Evolutionary conservation across 2,113 vertebrate species (phyloP).

Genomic region (Dicerorhinus sumatrensis): DNA sequence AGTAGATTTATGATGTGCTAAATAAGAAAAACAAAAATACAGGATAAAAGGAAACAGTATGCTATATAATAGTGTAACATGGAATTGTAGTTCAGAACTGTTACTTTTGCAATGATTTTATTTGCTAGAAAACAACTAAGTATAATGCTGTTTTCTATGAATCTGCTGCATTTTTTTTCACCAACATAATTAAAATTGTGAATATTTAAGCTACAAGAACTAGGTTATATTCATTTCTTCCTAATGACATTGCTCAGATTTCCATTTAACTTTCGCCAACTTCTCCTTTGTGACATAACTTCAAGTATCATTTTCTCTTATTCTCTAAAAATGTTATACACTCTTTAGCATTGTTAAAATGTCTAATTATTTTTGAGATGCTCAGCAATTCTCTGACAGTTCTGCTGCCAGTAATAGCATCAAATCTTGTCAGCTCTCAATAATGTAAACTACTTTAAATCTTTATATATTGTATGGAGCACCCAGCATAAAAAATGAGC

Average conservation of each 20-base stretch:
- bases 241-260: not conserved
- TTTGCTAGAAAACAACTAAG: conserved; percentile 18
- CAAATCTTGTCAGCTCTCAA: not conserved
- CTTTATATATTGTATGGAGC: not conserved
- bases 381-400: not conserved
- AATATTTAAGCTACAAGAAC: conserved; percentile 66
- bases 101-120: not conserved
- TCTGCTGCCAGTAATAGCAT: not conserved
- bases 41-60: not conserved
- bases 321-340: not conserved
- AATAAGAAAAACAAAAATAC: not conserved
- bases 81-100: not conserved
- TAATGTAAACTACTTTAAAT: conserved; percentile 19
- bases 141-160: not conserved
- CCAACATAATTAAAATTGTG: conserved; percentile 51
- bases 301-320: not conserved
- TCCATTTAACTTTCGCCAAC: not conserved
- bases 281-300: conserved; percentile 24
- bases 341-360: conserved; percentile 18
- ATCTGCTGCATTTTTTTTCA: conserved; percentile 41
- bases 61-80: not conserved
- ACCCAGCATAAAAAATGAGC: not conserved
- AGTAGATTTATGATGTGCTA: not conserved
- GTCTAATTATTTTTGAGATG: conserved; percentile 20
- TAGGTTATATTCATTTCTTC: conserved; percentile 52